Percentiles rank a stretch among this genome's conserved stretches.
These are phyloP conservation scores for Martes martes DNA, from an alignment of 2,113 vertebrate genomes.

Conservation along the genomic window DNA sequence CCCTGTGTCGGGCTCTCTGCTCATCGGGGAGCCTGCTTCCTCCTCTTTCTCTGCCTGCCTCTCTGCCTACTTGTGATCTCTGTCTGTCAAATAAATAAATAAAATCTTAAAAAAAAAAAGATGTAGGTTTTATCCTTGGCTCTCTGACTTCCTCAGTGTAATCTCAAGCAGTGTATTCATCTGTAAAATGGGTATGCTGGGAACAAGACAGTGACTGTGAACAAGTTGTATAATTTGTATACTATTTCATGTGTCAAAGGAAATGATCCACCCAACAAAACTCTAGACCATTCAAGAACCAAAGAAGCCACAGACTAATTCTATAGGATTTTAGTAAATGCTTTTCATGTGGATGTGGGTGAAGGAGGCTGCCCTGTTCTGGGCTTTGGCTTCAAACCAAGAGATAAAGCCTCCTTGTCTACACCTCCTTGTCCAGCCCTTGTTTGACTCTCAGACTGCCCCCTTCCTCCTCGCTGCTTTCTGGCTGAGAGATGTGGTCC, in stretches of 20 bases:
- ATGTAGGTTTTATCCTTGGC: background rate
- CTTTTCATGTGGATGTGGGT: background rate
- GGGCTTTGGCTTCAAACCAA: background rate
- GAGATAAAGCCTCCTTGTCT: background rate
- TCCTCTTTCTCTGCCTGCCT: no score
- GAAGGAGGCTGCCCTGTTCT: background rate
- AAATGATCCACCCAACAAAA: background rate
- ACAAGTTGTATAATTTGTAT: background rate
- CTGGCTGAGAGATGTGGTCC: background rate
- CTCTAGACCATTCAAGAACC: background rate
- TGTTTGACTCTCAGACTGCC: background rate
- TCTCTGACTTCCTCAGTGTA: background rate
- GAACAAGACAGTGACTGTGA: background rate
- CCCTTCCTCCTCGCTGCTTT: background rate
- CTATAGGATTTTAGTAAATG: background rate
- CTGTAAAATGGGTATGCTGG: background rate
- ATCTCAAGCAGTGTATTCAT: background rate
- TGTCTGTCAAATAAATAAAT: no score
- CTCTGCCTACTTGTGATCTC: no score
- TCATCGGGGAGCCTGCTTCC: no score
- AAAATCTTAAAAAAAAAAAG: background rate
- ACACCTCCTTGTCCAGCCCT: background rate
- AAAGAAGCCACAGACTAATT: background rate
- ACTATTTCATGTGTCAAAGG: background rate
- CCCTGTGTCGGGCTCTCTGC: no score